These are phyloP conservation scores for Daphoenositta chrysoptera DNA, from an alignment of 2,113 vertebrate genomes.

Conservation along the genomic window DNA sequence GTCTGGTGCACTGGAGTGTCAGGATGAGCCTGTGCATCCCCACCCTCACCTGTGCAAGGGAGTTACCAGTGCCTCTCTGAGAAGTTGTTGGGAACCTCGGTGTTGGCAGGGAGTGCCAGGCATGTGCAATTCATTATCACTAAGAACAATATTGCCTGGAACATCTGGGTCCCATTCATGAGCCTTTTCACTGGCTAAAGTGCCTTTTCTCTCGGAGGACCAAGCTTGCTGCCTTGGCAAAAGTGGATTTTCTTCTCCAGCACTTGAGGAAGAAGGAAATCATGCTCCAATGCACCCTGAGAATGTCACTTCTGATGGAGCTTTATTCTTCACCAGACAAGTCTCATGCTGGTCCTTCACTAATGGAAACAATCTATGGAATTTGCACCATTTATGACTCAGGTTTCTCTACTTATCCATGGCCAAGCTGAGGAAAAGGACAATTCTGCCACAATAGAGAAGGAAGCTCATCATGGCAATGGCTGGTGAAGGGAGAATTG, in stretches of 20 bases:
- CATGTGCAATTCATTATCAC: neutral
- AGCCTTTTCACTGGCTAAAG: neutral
- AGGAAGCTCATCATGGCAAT: neutral
- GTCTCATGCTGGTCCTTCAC: neutral
- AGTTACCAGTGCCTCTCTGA: neutral
- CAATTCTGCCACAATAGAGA: neutral
- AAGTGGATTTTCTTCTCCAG: neutral
- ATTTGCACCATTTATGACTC: neutral
- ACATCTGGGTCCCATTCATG: constrained; percentile 9
- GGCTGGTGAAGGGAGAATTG: neutral
- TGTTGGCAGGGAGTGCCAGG: neutral
- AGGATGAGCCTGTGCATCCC: neutral
- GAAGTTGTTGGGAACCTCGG: neutral
- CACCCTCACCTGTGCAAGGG: neutral
- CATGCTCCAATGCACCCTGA: neutral
- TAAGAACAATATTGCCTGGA: neutral
- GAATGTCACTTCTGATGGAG: neutral
- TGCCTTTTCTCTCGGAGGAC: neutral
- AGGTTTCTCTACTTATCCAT: neutral
- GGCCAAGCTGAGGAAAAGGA: neutral
- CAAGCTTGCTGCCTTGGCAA: neutral
- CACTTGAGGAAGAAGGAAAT: neutral
- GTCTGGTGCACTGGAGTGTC: neutral
- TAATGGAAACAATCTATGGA: neutral
- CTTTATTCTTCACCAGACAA: neutral